Evolutionary conservation across 2,888 invertebrate species (phyloP).

Genomic region (Himalopsyche japonica): DNA sequence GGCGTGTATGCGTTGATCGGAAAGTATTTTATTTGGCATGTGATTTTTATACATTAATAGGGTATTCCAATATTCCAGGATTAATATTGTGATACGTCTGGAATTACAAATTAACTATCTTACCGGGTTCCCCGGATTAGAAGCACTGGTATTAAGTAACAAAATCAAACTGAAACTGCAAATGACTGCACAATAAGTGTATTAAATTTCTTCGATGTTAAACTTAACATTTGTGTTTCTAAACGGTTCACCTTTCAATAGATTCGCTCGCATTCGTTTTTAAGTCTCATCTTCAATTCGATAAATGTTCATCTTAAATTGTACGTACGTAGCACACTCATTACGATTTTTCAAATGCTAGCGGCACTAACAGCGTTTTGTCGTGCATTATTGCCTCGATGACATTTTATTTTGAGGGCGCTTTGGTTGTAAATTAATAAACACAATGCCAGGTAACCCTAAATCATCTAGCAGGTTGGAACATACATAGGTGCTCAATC

Average conservation of each 20-base stretch:
- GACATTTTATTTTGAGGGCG: not conserved
- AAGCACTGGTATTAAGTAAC: too few relatives aligned
- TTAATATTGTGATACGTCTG: too few relatives aligned
- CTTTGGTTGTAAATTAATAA: not conserved
- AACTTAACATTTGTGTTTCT: not conserved
- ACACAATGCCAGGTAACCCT: not conserved
- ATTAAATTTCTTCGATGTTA: too few relatives aligned
- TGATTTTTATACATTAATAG: too few relatives aligned
- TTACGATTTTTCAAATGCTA: not conserved
- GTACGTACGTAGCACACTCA: not conserved
- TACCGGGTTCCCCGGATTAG: too few relatives aligned
- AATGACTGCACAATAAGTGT: too few relatives aligned
- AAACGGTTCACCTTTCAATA: not conserved
- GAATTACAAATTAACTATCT: too few relatives aligned
- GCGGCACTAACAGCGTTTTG: not conserved
- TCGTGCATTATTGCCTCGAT: not conserved
- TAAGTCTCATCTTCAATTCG: not conserved
- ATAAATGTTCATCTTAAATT: not conserved
- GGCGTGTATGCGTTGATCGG: too few relatives aligned
- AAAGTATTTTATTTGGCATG: too few relatives aligned
- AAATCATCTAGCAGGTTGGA: not conserved
- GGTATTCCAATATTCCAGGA: too few relatives aligned
- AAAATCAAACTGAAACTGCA: too few relatives aligned
- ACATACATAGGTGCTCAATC: not conserved
- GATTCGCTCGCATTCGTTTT: not conserved